phyloP scores from a whole-genome alignment of 2,797 vertebrate genomes.

The Argya squamiceps region DNA sequence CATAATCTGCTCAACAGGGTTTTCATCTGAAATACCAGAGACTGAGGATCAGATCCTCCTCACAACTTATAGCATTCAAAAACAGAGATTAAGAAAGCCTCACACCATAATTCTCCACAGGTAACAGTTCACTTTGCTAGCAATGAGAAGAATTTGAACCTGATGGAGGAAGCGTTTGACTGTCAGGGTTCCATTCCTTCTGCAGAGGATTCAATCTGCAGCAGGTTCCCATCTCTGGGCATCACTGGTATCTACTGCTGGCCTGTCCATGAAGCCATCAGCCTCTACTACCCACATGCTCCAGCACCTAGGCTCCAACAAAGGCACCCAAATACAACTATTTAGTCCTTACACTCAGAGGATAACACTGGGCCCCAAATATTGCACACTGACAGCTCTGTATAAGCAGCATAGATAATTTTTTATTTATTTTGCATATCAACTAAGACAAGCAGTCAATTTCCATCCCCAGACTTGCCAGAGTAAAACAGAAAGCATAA shows the following conservation, averaged over 20 bases:
- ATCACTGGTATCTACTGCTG: not conserved
- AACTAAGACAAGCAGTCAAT: not conserved
- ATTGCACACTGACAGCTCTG: not conserved
- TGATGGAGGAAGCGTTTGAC: not conserved
- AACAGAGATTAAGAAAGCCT: not conserved
- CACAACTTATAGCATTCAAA: not conserved
- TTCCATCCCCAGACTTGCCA: not conserved
- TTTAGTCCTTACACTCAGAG: not conserved
- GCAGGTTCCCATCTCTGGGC: not conserved
- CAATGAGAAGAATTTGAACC: not conserved
- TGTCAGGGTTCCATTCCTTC: not conserved
- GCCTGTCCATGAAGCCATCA: not conserved
- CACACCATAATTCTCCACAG: not conserved
- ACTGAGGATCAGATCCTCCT: not conserved
- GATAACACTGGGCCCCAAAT: not conserved
- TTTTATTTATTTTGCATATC: not conserved
- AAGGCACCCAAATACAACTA: not conserved
- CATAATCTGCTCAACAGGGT: not conserved
- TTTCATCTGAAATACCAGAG: not conserved
- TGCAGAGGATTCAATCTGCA: not conserved
- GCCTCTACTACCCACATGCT: rapidly evolving
- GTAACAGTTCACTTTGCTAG: not conserved
- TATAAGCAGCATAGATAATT: not conserved
- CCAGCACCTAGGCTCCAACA: not conserved
- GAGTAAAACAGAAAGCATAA: not conserved